phyloP scores from a whole-genome alignment of 2,113 vertebrate species.

The Alexandromys fortis region DNA sequence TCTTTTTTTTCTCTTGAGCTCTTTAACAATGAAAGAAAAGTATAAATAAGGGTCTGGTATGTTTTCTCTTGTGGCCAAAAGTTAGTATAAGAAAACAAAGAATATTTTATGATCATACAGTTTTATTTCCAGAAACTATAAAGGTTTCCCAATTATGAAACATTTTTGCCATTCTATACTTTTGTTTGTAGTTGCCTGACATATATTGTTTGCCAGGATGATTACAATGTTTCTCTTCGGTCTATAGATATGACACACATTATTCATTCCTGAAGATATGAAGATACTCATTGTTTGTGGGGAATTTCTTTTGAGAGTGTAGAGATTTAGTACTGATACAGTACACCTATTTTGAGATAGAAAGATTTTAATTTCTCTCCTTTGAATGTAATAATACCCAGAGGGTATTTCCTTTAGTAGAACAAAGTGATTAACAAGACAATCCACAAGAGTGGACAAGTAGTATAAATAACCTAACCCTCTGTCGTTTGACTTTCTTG shows the following conservation, averaged over 20 bases:
- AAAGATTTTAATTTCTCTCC: neutral
- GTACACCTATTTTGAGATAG: neutral
- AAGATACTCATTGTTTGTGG: neutral
- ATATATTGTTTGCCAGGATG: neutral
- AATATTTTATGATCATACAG: neutral
- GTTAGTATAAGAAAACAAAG: conserved; percentile 51
- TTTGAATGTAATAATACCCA: conserved; percentile 4
- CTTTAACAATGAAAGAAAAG: conserved; percentile 21
- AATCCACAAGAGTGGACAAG: neutral
- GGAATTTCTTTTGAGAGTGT: neutral
- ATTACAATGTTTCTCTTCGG: neutral
- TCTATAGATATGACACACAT: neutral
- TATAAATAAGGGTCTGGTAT: neutral
- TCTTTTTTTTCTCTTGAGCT: conserved; percentile 4
- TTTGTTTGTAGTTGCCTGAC: conserved; percentile 6
- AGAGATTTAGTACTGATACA: neutral
- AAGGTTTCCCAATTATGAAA: conserved; percentile 7
- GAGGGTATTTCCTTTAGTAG: neutral
- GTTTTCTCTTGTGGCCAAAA: conserved; percentile 53
- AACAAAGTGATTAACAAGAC: neutral
- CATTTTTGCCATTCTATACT: neutral
- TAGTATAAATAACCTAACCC: too few relatives aligned
- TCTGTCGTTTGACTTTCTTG: neutral
- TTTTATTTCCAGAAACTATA: conserved; percentile 2
- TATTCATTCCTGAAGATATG: neutral